Conservation (phyloP, 53 echinoderm and acorn worm species). For the Arbacia lixula region DNA sequence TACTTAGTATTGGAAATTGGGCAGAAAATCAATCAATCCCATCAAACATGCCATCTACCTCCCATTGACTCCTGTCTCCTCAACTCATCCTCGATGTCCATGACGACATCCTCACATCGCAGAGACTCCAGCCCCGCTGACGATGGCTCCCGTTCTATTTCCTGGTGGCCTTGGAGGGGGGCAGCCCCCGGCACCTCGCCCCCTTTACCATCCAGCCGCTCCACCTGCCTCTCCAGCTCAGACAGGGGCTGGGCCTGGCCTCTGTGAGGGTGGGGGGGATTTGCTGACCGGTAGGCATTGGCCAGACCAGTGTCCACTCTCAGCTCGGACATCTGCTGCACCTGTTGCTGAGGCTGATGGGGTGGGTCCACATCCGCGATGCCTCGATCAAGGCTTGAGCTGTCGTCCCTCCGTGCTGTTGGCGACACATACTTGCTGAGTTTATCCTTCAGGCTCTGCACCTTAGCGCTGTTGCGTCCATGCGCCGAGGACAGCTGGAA, state of each 20-base stretch:
- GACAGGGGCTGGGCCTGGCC: slow-evolving; percentile 43
- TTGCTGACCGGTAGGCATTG: slow-evolving; percentile 26
- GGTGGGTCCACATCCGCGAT: not conserved
- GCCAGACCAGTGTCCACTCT: slow-evolving; percentile 25
- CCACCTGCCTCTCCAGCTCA: slow-evolving; percentile 49
- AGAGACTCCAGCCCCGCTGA: too few species aligned
- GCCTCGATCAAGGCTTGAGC: not conserved
- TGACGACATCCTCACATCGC: too few species aligned
- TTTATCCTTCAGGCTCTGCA: slow-evolving; percentile 56
- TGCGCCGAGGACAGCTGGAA: slow-evolving; percentile 47
- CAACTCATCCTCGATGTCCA: too few species aligned
- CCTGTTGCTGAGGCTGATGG: slow-evolving; percentile 12
- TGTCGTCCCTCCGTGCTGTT: slow-evolving; percentile 16
- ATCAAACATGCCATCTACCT: too few species aligned
- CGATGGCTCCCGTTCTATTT: slow-evolving; percentile 7
- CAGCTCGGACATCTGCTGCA: slow-evolving; percentile 32
- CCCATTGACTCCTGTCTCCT: slow-evolving; percentile 13
- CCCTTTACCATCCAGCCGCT: slow-evolving; percentile 21
- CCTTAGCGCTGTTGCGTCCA: slow-evolving; percentile 55
- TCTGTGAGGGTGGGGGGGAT: not conserved
- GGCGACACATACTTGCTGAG: slow-evolving; percentile 45
- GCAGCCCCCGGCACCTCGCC: slow-evolving; percentile 28
- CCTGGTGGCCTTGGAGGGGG: not conserved
- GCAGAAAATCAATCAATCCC: not conserved
- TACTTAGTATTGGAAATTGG: not conserved